A percentile compares a stretch with the other conserved stretches of the same genome.
phyloP scores from a whole-genome alignment of 2,888 invertebrate species.

The Acanthosepion pharaonis region DNA sequence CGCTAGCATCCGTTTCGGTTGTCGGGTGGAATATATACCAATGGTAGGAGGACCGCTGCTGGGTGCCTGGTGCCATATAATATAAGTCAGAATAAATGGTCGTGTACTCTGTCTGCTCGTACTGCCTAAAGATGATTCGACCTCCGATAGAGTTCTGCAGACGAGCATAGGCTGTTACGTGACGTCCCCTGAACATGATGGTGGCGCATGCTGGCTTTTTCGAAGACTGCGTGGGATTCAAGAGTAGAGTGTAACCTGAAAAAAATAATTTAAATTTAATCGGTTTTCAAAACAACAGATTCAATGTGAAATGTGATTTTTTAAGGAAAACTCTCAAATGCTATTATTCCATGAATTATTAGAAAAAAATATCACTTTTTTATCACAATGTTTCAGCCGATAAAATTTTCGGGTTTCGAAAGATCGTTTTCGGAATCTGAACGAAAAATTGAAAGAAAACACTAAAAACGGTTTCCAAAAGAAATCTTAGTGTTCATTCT shows the following conservation, averaged over 20 bases:
- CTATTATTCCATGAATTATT: no score
- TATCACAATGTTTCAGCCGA: no score
- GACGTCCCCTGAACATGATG: constrained; percentile 54
- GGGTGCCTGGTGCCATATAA: constrained; percentile 50
- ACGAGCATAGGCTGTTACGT: constrained; percentile 58
- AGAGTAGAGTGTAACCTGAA: constrained; percentile 40
- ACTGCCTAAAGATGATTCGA: constrained; percentile 59
- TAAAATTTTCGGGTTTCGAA: no score
- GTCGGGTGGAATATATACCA: constrained; percentile 42
- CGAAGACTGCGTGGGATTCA: neutral
- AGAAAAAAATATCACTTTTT: no score
- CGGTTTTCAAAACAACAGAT: no score
- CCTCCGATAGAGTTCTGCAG: constrained; percentile 58
- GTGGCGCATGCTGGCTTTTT: constrained; percentile 57
- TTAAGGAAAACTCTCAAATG: no score
- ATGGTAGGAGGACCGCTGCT: neutral
- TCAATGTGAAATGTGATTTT: no score
- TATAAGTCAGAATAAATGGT: constrained; percentile 57
- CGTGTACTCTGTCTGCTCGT: constrained; percentile 53
- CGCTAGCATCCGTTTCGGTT: constrained; percentile 54
- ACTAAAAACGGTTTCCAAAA: no score
- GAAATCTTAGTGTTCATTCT: no score
- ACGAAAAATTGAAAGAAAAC: no score
- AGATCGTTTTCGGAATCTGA: no score
- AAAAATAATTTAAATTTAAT: neutral